Evolutionary conservation across 2,113 vertebrate species (phyloP).

Genomic region (Anas platyrhynchos): DNA sequence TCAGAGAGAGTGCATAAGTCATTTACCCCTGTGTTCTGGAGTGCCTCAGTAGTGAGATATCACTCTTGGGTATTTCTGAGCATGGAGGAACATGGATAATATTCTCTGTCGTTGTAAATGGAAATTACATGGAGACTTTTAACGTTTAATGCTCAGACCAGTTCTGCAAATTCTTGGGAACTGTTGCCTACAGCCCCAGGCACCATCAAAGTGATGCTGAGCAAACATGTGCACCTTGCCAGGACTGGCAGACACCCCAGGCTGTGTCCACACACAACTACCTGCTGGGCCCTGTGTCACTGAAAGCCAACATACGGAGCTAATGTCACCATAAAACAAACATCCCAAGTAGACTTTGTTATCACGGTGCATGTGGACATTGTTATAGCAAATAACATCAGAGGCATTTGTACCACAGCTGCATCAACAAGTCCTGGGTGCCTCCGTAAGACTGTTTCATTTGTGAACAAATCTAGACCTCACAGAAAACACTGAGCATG

Average conservation of each 20-base stretch:
- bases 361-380: background rate
- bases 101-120: conserved; percentile 7
- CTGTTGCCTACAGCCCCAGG: background rate
- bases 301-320: background rate
- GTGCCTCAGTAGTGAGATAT: background rate
- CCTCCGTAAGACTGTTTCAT: background rate
- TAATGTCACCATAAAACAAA: background rate
- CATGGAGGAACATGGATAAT: background rate
- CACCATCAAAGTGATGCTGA: background rate
- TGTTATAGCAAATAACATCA: background rate
- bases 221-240: background rate
- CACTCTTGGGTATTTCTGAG: conserved; percentile 44
- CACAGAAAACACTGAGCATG: background rate
- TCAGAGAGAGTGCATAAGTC: conserved; percentile 62
- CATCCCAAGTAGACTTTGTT: background rate
- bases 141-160: background rate
- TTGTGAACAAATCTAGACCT: background rate
- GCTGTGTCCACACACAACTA: background rate
- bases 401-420: background rate
- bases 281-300: background rate
- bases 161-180: conserved; percentile 27
- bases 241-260: background rate
- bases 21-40: conserved; percentile 45
- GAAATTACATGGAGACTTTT: conserved; percentile 6
- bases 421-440: background rate